phyloP scores from a whole-genome alignment of 2,888 invertebrate genomes.

The Caenorhabditis sinica region DNA sequence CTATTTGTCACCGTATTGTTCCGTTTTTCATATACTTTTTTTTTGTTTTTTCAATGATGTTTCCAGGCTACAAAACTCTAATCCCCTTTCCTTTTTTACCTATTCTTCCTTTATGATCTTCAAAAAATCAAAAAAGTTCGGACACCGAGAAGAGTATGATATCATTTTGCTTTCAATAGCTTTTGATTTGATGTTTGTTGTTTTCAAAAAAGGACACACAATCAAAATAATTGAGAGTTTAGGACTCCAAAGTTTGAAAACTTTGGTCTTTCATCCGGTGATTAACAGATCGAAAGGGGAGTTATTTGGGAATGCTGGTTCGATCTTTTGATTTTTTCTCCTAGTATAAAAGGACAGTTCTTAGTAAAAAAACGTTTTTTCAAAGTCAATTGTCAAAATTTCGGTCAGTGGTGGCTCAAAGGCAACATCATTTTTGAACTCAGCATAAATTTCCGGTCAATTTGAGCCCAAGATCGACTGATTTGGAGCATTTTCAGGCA shows the following conservation, averaged over 20 bases:
- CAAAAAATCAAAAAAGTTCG: neutral
- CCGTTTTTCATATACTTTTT: neutral
- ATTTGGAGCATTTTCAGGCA: too few species aligned
- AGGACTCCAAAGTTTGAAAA: neutral
- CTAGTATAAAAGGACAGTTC: too few species aligned
- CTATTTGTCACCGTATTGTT: neutral
- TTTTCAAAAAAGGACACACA: neutral
- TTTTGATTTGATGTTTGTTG: neutral
- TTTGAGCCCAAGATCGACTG: too few species aligned
- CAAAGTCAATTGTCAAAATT: too few species aligned
- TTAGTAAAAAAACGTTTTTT: too few species aligned
- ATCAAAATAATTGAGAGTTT: neutral
- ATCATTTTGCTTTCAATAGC: conserved; percentile 2
- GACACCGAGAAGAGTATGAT: neutral
- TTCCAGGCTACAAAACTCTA: neutral
- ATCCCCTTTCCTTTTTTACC: neutral
- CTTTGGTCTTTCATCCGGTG: neutral
- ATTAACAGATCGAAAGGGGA: neutral
- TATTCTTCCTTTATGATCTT: neutral
- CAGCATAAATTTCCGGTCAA: too few species aligned
- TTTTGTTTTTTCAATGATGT: neutral
- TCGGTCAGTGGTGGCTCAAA: too few species aligned
- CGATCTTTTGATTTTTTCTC: neutral
- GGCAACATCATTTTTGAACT: too few species aligned
- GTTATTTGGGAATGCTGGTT: too few species aligned